phyloP scores from a whole-genome alignment of 1,140 invertebrate species.

The Prorops nasuta region DNA sequence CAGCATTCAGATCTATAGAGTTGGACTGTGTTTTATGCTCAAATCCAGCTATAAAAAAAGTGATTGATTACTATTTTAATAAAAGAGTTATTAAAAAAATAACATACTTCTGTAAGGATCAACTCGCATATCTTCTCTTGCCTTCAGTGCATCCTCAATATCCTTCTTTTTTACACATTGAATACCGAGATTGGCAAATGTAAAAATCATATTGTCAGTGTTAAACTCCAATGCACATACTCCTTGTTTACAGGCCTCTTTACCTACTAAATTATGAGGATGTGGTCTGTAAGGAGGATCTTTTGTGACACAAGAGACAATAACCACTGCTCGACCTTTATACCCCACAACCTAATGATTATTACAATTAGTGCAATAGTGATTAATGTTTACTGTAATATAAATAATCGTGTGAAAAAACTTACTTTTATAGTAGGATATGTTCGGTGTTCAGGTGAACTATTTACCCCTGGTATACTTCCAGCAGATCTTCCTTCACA shows the following conservation, averaged over 20 bases:
- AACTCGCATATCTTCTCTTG: conserved; percentile 82
- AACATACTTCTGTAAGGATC: conserved; percentile 88
- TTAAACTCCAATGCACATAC: conserved; percentile 85
- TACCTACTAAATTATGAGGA: conserved; percentile 94
- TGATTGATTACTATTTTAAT: no score
- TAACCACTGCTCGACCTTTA: conserved; percentile 79
- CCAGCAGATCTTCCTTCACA: conserved; percentile 95
- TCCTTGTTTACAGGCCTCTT: conserved; percentile 88
- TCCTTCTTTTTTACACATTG: conserved; percentile 97
- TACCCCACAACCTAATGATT: conserved; percentile 72
- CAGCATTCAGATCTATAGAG: conserved; percentile 89
- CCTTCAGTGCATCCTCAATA: conserved; percentile 79
- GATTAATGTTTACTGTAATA: neutral
- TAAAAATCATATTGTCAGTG: conserved; percentile 73
- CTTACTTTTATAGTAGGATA: conserved; percentile 83
- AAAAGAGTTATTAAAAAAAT: conserved; percentile 44
- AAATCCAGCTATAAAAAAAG: conserved; percentile 77
- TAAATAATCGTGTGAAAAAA: conserved; percentile 2
- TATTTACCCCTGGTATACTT: conserved; percentile 88
- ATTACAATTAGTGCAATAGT: neutral
- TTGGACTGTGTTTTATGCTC: conserved; percentile 77
- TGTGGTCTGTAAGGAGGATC: conserved; percentile 85
- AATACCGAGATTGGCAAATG: conserved; percentile 91
- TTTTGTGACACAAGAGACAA: conserved; percentile 94
- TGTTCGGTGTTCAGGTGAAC: conserved; percentile 87